These are phyloP conservation scores for Myripristis murdjan DNA, from an alignment of 2,797 vertebrate species.

Conservation along the genomic window DNA sequence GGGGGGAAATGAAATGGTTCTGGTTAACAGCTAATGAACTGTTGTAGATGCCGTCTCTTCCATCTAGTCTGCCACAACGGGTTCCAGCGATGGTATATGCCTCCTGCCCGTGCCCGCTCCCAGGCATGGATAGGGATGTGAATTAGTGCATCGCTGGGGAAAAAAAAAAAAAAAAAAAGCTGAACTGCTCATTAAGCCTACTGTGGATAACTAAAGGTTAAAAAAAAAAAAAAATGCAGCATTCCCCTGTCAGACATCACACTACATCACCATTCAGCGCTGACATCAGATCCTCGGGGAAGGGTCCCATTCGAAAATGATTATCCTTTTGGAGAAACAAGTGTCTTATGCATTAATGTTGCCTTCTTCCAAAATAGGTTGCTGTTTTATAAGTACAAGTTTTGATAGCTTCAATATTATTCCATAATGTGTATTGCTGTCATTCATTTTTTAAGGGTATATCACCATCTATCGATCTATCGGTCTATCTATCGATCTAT, in stretches of 20 bases:
- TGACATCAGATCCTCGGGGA: background rate
- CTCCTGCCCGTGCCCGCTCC: conserved; percentile 24
- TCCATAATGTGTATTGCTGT: no score
- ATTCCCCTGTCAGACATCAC: conserved; percentile 14
- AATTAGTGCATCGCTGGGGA: conserved; percentile 26
- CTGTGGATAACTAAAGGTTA: conserved; percentile 59
- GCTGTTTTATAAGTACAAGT: no score
- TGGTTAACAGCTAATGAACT: conserved; percentile 74
- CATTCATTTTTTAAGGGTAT: no score
- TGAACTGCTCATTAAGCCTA: conserved; percentile 50
- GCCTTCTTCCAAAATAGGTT: no score
- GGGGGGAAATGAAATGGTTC: conserved; percentile 52
- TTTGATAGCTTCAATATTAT: no score
- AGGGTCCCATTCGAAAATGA: no score
- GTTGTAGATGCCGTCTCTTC: conserved; percentile 61
- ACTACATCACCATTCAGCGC: conserved; percentile 7
- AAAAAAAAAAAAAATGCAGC: conserved; percentile 44
- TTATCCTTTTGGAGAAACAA: no score
- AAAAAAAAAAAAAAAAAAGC: conserved; percentile 35
- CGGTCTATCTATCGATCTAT: no score
- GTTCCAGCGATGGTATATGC: conserved; percentile 25
- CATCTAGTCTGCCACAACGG: conserved; percentile 35
- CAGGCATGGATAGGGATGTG: conserved; percentile 35
- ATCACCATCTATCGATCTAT: no score
- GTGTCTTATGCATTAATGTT: no score